Evolutionary conservation across 2,888 invertebrate species (phyloP).

Genomic region (Nesidiocoris tenuis): DNA sequence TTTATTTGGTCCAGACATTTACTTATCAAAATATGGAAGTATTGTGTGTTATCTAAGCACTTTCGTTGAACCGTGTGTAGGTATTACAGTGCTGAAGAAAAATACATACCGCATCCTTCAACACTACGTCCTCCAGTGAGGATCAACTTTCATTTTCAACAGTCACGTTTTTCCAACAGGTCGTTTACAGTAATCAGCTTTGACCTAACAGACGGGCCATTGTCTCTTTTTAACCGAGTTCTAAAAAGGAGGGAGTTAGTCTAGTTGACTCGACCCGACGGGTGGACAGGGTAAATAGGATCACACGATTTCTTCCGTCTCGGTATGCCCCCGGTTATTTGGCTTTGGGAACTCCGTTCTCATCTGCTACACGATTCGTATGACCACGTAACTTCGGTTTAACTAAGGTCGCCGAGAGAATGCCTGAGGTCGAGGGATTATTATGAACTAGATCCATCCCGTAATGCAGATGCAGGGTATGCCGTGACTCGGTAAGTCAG

Average conservation of each 20-base stretch:
- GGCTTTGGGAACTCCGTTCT: not conserved
- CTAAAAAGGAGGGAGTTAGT: too few relatives aligned
- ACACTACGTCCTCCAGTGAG: not conserved
- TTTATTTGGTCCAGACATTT: too few relatives aligned
- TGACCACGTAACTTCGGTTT: too few relatives aligned
- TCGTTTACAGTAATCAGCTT: not conserved
- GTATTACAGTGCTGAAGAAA: too few relatives aligned
- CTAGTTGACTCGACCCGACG: too few relatives aligned
- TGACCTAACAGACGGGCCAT: not conserved
- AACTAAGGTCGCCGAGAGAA: not conserved
- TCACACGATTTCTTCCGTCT: not conserved
- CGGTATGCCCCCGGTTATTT: not conserved
- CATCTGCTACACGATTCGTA: not conserved
- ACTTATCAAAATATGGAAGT: too few relatives aligned
- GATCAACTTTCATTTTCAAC: not conserved
- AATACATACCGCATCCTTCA: too few relatives aligned
- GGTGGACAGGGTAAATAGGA: not conserved
- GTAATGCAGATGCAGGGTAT: too few relatives aligned
- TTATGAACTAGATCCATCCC: not conserved
- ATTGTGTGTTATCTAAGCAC: too few relatives aligned
- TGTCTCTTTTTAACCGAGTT: not conserved
- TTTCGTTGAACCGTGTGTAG: too few relatives aligned
- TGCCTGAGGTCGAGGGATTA: not conserved
- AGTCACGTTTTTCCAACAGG: not conserved
- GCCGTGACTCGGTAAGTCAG: too few relatives aligned